phyloP scores from a whole-genome alignment of 2,888 invertebrate genomes.

The Saturnia japonica region DNA sequence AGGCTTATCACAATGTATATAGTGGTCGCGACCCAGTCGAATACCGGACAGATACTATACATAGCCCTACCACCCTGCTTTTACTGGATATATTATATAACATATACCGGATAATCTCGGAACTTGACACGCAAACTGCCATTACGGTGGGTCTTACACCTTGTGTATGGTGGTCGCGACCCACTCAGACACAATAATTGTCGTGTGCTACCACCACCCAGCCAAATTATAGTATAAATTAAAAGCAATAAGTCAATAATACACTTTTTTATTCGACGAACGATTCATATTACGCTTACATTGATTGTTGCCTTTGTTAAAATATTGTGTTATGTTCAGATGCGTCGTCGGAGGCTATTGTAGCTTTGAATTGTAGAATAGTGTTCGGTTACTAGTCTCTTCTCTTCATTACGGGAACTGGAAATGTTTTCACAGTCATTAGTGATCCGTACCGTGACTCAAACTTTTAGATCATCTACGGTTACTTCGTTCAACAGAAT shows the following conservation, averaged over 20 bases:
- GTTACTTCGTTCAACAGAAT: slow-evolving; percentile 10
- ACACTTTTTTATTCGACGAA: background rate
- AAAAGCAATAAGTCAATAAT: background rate
- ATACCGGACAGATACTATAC: too few species aligned
- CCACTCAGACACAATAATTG: too few species aligned
- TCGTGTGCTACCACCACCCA: too few species aligned
- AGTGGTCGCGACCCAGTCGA: too few species aligned
- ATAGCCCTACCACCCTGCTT: too few species aligned
- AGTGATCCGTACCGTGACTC: background rate
- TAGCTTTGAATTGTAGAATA: background rate
- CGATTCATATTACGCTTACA: slow-evolving; percentile 38
- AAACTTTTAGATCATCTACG: slow-evolving; percentile 6
- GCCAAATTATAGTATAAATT: too few species aligned
- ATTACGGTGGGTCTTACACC: too few species aligned
- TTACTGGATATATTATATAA: too few species aligned
- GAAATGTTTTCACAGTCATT: slow-evolving; percentile 11
- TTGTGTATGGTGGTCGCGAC: too few species aligned
- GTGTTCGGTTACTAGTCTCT: background rate
- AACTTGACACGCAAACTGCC: too few species aligned
- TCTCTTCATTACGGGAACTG: slow-evolving; percentile 1
- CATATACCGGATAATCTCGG: too few species aligned
- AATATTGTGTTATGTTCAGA: slow-evolving; percentile 42
- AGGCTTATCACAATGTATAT: too few species aligned
- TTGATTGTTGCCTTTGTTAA: slow-evolving; percentile 41
- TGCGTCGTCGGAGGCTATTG: slow-evolving; percentile 4